Base-by-base conservation (phyloP, 2,113 vertebrate genomes). In the Albula glossodonta region DNA sequence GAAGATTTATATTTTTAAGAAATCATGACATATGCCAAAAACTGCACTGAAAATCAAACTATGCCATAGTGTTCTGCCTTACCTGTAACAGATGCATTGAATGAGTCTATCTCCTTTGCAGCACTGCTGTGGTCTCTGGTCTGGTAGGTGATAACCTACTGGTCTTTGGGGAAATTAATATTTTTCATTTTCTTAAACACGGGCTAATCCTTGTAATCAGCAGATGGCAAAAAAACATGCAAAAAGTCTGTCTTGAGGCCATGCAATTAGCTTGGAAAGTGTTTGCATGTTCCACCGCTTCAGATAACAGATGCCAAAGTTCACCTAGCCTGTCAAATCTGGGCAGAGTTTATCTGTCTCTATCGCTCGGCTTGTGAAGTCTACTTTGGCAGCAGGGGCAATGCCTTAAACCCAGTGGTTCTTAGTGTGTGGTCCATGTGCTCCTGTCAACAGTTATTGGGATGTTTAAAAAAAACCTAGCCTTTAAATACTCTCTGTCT, bases 41-140 rank as follows among this genome's bases (percentile, higher is more conserved):
- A 91, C 88, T 89, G 87, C 86, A 53, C 80, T 86, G 80, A 82
- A 82, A 22, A n/a, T 41, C 74, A 22, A 84, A 41, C 80, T 52
- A 52, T 86, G 63, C 51, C 9, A 22, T 78, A 63, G 51, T 83
- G 80, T 49, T 50, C 51, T 87, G 80, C 74, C 52, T 85, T 87
- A 82, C 80, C 19, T 19, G 66, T 86, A 15, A 82, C 85, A 31
- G 56, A 60, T 48, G 48, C 25, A 80, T 85, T 60, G n/a, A 17
- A 17, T 53, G 78, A 41, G 13, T 85, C 15, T 7, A 15, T 60
- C 41, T 17, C 78, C 48, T 25, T n/a, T 81, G 84, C 50, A 53
- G 50, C 78, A 50, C 25, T 13, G 10, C 17, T 57, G 48, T 19
- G 15, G 51, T 31, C 6, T 70, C 50, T 51, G 80, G 9, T 49